Percentiles rank a stretch among this genome's conserved stretches.
These are phyloP conservation scores for Holothuria glaberrima DNA, from an alignment of 35 echinoderm and acorn worm genomes.

Conservation along the genomic window DNA sequence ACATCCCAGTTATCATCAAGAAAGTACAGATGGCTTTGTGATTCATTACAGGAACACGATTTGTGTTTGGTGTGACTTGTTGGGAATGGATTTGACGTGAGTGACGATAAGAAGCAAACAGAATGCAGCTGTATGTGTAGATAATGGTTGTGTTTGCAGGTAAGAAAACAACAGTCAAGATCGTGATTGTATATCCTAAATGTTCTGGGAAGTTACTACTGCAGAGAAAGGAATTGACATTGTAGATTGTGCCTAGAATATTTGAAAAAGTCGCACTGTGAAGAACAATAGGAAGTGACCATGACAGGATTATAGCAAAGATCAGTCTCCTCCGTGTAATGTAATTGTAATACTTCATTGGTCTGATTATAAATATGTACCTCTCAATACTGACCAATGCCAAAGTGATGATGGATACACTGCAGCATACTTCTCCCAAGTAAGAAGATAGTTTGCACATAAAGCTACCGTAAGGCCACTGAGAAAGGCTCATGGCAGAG, in stretches of 20 bases:
- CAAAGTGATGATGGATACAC: slow-evolving; percentile 28
- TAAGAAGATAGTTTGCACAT: slow-evolving; percentile 58
- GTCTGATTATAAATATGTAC: slow-evolving; percentile 42
- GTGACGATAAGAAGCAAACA: background rate
- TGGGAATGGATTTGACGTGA: slow-evolving; percentile 25
- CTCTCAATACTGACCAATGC: slow-evolving; percentile 41
- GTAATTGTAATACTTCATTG: slow-evolving; percentile 7
- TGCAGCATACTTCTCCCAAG: slow-evolving; percentile 13
- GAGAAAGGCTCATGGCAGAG: background rate
- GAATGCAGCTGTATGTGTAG: background rate
- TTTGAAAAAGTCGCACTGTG: background rate
- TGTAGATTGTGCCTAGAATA: slow-evolving; percentile 22
- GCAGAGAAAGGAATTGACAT: slow-evolving; percentile 43
- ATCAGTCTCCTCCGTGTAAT: background rate
- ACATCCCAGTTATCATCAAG: slow-evolving; percentile 15
- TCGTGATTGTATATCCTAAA: background rate
- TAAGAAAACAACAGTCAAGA: background rate
- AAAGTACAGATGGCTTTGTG: slow-evolving; percentile 32
- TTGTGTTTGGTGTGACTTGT: background rate
- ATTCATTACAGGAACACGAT: background rate
- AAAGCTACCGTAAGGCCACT: slow-evolving; percentile 30
- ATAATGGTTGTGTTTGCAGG: slow-evolving; percentile 33
- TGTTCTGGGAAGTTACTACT: slow-evolving; percentile 39
- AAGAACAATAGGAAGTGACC: background rate
- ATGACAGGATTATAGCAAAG: background rate